Evolutionary conservation across 1,140 invertebrate genomes (phyloP).

Genomic region (Drosophila grimshawi): DNA sequence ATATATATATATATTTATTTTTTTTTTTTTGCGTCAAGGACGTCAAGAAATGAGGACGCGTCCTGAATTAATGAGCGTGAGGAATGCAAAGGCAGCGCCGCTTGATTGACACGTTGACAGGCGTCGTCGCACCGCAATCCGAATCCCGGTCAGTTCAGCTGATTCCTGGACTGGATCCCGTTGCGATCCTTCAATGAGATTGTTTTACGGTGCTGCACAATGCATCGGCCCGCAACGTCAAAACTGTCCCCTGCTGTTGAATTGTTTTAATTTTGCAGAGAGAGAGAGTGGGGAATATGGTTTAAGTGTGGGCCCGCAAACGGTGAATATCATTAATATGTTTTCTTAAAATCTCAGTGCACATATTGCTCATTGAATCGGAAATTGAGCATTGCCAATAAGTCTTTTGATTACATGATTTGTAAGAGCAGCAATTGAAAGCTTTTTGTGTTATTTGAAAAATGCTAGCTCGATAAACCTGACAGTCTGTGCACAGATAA

Average conservation of each 20-base stretch:
- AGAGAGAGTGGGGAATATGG: not conserved
- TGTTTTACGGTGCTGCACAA: constrained; percentile 33
- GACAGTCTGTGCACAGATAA: too few species aligned
- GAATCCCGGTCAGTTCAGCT: constrained; percentile 36
- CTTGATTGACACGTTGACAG: constrained; percentile 66
- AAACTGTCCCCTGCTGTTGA: constrained; percentile 48
- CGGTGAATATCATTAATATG: not conserved
- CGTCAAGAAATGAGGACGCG: constrained; percentile 45
- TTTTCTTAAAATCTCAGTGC: not conserved
- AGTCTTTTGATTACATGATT: not conserved
- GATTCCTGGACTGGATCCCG: constrained; percentile 44
- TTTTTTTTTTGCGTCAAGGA: constrained; percentile 40
- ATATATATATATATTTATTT: constrained; percentile 3
- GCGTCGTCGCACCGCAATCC: constrained; percentile 27
- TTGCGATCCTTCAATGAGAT: constrained; percentile 43
- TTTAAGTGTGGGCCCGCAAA: constrained; percentile 5
- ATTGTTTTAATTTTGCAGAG: constrained; percentile 54
- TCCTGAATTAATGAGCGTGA: constrained; percentile 48
- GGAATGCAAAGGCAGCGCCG: constrained; percentile 20
- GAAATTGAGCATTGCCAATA: not conserved
- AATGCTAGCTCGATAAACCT: too few species aligned
- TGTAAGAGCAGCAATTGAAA: not conserved
- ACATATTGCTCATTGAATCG: constrained; percentile 16
- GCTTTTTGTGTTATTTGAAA: too few species aligned
- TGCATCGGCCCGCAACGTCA: not conserved